Percentiles rank a stretch among this genome's conserved stretches.
Evolutionary conservation across 2,113 vertebrate genomes (phyloP).

Genomic region (Agelaius phoeniceus): DNA sequence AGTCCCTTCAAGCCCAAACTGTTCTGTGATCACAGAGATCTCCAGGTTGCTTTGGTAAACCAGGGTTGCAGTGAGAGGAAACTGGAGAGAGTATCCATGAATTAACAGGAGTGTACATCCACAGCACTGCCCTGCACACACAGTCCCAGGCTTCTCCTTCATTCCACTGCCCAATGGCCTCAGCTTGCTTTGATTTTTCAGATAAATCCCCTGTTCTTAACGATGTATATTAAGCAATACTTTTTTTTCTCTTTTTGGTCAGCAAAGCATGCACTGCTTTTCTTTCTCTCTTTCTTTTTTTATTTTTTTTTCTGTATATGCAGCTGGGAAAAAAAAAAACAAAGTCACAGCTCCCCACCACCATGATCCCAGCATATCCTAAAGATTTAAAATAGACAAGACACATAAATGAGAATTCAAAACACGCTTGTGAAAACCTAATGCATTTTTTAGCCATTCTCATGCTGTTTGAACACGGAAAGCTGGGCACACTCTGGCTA

Average conservation of each 20-base stretch:
- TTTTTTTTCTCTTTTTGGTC: background rate
- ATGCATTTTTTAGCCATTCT: constrained; percentile 14
- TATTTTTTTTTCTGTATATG: background rate
- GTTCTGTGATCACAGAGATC: background rate
- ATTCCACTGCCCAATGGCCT: background rate
- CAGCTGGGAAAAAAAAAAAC: background rate
- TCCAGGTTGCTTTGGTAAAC: background rate
- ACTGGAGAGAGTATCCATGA: background rate
- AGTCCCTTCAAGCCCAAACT: background rate
- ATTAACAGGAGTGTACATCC: background rate
- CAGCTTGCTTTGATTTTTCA: background rate
- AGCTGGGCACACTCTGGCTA: background rate
- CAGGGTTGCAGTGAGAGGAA: background rate
- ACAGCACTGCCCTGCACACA: background rate
- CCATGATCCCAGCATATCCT: background rate
- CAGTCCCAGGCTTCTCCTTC: background rate
- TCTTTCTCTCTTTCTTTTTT: too few species aligned
- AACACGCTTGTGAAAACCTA: background rate
- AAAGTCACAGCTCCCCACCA: background rate
- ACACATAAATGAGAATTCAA: background rate
- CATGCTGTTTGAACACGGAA: background rate
- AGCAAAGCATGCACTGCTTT: background rate
- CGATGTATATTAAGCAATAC: background rate
- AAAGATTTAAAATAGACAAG: background rate
- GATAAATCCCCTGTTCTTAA: background rate